Base-by-base conservation (phyloP, 2,797 vertebrate species). In the Tragopan temminckii region DNA sequence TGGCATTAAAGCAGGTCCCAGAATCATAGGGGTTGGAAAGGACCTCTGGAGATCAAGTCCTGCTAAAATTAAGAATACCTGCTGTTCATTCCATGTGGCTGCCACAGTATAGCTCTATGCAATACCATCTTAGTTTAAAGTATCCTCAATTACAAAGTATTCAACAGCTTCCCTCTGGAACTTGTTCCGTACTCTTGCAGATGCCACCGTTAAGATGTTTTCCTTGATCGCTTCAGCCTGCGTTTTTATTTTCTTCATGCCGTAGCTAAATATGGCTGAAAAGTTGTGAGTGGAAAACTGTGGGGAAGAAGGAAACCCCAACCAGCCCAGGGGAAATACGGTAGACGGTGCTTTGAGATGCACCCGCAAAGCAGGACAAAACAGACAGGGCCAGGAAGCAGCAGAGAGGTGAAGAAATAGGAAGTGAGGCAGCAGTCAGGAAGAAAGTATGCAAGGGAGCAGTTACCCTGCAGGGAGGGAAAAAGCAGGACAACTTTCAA, bases 391-490 rank as follows among this genome's bases (percentile, higher is more conserved):
- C 52, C 46, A 78, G 52, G 74, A 83, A 81, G 71, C 45, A 85
- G 63, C 57, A 91, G 35, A 94, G 90, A 71, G 88, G 71, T 94
- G 79, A 89, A 85, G 89, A 93, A 92, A 95, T 95, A 92, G 84
- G 92, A 95, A 94, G 77, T 95, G 86, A 95, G 80, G 71, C 89
- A 93, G 85, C 93, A 92, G 31, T 85, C 86, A 76, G 78, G 80
- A 80, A 91, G 68, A 90, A 88, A 85, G 62, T 33, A 77, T 61
- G 66, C 79, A 93, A 78, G 63, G 88, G 71, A 94, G 61, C 77
- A 91, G 88, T 85, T 92, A 90, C 62, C 62, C 88, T 95, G 80
- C 58, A 94, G 79, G 69, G 79, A 93, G 83, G 50, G 72, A 87
- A 83, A 94, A 97, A 88, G 31, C 79, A 83, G 79, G 92, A 94